Percentiles rank a stretch among this genome's conserved stretches.
These are phyloP conservation scores for Platysternon megacephalum DNA, from an alignment of 2,113 vertebrate genomes.

Conservation along the genomic window DNA sequence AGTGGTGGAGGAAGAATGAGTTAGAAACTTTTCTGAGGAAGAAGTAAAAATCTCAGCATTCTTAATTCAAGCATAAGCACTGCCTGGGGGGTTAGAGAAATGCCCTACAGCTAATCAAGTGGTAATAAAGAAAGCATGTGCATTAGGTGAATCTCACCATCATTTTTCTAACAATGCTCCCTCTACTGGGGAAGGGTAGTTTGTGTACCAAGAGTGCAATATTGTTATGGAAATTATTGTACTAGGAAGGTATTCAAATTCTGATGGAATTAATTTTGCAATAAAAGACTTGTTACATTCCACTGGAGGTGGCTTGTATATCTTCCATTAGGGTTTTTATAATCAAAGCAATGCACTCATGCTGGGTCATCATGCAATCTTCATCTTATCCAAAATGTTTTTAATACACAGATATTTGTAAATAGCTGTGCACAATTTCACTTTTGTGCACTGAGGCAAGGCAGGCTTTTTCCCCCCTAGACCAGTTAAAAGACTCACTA, in stretches of 20 bases:
- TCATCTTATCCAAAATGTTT: slow-evolving; percentile 36
- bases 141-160: not conserved
- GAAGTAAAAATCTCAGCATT: not conserved
- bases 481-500: slow-evolving; percentile 8
- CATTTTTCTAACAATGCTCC: not conserved
- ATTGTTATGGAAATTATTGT: not conserved
- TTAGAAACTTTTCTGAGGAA: not conserved
- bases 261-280: not conserved
- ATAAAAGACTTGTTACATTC: not conserved
- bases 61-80: not conserved
- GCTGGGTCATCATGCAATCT: slow-evolving; percentile 7
- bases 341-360: not conserved
- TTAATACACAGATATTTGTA: slow-evolving; percentile 12
- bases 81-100: not conserved
- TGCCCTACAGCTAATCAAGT: not conserved
- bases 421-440: slow-evolving; percentile 46
- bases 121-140: not conserved
- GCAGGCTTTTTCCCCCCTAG: not conserved
- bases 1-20: not conserved
- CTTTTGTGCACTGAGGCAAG: slow-evolving; percentile 27
- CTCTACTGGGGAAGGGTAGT: not conserved
- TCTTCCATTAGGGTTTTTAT: not conserved
- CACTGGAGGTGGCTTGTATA: not conserved
- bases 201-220: not conserved
- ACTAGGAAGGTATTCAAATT: not conserved